phyloP scores from a whole-genome alignment of 2,113 vertebrate genomes.

The Cygnus atratus region DNA sequence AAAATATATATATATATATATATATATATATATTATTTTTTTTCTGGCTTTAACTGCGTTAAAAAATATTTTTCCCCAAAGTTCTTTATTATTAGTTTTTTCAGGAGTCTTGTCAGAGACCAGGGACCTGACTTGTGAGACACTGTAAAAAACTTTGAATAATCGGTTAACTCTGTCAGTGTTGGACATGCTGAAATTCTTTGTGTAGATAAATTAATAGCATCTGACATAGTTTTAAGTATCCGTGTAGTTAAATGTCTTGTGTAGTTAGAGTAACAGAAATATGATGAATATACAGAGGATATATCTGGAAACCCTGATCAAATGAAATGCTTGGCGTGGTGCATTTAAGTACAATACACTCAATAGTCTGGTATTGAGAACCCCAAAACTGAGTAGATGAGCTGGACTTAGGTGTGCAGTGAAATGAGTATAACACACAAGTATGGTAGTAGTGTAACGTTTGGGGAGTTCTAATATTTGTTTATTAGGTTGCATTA shows the following conservation, averaged over 20 bases:
- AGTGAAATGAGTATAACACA: neutral
- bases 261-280: neutral
- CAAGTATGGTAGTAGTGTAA: neutral
- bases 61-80: neutral
- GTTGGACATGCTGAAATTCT: neutral
- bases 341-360: neutral
- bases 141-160: neutral
- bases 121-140: neutral
- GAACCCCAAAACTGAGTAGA: neutral
- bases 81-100: neutral
- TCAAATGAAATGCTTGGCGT: neutral
- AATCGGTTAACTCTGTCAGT: neutral
- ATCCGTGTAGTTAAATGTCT: neutral
- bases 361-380: neutral
- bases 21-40: neutral
- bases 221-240: neutral
- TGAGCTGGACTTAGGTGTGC: neutral
- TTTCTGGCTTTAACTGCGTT: neutral
- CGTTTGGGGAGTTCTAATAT: neutral
- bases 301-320: neutral
- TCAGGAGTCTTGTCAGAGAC: neutral
- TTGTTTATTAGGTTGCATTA: neutral
- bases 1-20: neutral
- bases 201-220: neutral
- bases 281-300: neutral